phyloP scores from a whole-genome alignment of 1,140 invertebrate species.

The Drosophila sulfurigaster region DNA sequence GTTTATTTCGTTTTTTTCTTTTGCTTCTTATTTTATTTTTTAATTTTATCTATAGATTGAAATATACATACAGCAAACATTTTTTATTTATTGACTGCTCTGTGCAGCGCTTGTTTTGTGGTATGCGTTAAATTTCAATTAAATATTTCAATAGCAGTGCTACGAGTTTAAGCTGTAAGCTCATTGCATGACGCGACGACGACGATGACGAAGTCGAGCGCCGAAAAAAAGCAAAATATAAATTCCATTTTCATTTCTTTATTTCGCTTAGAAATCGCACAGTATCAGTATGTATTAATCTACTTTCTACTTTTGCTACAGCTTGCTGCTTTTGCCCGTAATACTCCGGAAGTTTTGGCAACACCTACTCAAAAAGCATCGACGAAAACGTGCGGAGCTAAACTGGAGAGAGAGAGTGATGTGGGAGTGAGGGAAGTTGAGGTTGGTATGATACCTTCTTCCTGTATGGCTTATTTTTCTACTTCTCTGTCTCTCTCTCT shows the following conservation, averaged over 20 bases:
- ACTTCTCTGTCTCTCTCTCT: not conserved
- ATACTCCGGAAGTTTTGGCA: constrained; percentile 78
- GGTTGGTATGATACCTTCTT: constrained; percentile 34
- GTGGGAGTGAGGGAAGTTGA: not conserved
- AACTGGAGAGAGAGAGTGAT: not conserved
- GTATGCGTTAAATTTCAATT: constrained; percentile 83
- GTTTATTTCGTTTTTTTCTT: constrained; percentile 32
- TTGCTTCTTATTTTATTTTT: constrained; percentile 28
- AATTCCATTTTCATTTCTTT: constrained; percentile 41
- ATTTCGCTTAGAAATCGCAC: constrained; percentile 58
- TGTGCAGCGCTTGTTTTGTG: constrained; percentile 31
- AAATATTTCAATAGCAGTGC: constrained; percentile 76
- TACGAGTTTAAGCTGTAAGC: constrained; percentile 16
- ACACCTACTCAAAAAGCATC: constrained; percentile 75
- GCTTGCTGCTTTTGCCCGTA: constrained; percentile 16
- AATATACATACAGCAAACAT: constrained; percentile 36
- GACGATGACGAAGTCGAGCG: constrained; percentile 12
- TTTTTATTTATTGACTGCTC: constrained; percentile 76
- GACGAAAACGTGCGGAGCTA: constrained; percentile 35
- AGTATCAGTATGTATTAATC: constrained; percentile 81
- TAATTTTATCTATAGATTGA: constrained; percentile 41
- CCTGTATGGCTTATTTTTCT: constrained; percentile 54
- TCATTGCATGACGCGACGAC: constrained; percentile 35
- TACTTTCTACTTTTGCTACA: constrained; percentile 58
- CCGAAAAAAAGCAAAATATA: constrained; percentile 24